Evolutionary conservation across 30 jellyfish, hydroid and myxozoan genomes (phyloP), one percentile per base, ranked within the genome.

Genomic region (Turritopsis rubra): DNA sequence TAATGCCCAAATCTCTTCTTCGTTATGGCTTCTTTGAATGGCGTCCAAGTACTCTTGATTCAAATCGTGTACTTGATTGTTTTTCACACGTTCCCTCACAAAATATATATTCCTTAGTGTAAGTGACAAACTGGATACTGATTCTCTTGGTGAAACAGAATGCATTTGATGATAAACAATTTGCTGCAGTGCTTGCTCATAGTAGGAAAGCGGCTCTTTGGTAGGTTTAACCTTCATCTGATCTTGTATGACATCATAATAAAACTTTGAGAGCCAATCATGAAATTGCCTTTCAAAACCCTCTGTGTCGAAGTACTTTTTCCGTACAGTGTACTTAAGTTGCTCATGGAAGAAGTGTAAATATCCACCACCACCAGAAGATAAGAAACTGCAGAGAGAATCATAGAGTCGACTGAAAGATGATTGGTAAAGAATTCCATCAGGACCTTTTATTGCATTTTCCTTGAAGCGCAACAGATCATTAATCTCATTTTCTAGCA

Each of bases 361-460:
- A 41, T 41, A 41, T 41, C 60, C 60, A 41, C 60, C 76, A 22
- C 29, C 76, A 66, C 76, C 76, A 66, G 76, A 22, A 3, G 76
- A 22, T 66, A 66, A 66, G 30, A 66, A 66, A 66, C 30, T 22
- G 30, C 29, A 1, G 30, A 66, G 28, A 22, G 76, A 66, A 66
- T 66, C 76, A 25, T 66, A 66, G 17, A 66, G 28, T 17, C 76
- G 7, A n/a, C 29, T 22, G 30, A 66, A 66, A 7, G 28, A n/a
- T 7, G 76, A 22, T n/a, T 66, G 29, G 76, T 66, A 66, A 22
- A 66, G 76, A 66, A 66, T 3, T 1, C 30, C 76, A n/a, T 25
- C 76, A 66, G 28, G 29, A 25, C 76, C 76, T 66, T 66, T 66
- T 17, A n/a, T 1, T 66, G 29, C 30, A n/a, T 66, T 22, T 66